Base-by-base conservation (phyloP, 2,113 vertebrate species). In the Pterocles burchelli region DNA sequence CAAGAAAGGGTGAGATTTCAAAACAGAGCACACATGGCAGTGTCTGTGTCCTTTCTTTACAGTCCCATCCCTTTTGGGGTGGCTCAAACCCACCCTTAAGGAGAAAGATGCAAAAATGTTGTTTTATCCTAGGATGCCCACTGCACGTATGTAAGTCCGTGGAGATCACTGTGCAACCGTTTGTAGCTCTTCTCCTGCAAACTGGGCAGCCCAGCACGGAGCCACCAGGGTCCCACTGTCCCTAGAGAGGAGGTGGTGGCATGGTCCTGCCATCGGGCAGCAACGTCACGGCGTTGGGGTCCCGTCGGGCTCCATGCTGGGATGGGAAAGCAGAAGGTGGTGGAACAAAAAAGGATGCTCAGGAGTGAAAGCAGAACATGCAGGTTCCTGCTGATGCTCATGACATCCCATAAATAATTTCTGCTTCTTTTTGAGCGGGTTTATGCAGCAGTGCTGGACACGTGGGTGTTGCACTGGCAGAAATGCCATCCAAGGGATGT, bases 1-100 rank as follows among this genome's bases (percentile, higher is more conserved):
- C 48, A 77, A 63, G 94, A 51, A 87, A 75, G 12, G 45, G 34
- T 58, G 93, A 82, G 59, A 33, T 81, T 67, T 77, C 63, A 84
- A 95, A 96, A 66, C 13, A 85, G 94, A 54, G 38, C 88, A 59
- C 33, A 90, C 77, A 2, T 72, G 33, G 83, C 94, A 5, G 95
- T 88, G 1, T 41, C 93, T 68, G 82, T 96, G 80, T 36, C 59
- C 81, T 96, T 85, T 66, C 89, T 66, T 88, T 49, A 36, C 88
- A 55, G 49, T 63, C 10, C 4, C 43, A 2, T 89, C 82, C 74
- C 58, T 83, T 84, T 61, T 58, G 85, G 8, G 73, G 68, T 9
- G 38, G 78, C 94, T 96, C 43, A 24, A 36, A 59, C 29, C 31
- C 88, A 48, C 77, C 73, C 89, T 55, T 54, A 73, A n/a, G 75